Conservation (phyloP, 2,113 vertebrate species). For the Aegithalos caudatus region DNA sequence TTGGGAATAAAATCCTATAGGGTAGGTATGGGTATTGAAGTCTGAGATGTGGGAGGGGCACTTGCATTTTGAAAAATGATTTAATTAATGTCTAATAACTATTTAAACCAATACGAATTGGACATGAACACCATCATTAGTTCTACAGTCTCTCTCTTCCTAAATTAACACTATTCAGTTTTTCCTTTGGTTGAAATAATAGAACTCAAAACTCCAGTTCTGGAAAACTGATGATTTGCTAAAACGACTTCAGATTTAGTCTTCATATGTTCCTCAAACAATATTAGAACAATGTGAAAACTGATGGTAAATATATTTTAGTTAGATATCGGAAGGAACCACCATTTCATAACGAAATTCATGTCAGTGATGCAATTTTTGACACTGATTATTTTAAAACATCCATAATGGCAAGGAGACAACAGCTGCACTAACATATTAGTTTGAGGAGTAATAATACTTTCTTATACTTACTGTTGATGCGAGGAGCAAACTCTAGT, state of each 20-base stretch:
- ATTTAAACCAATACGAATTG: not conserved
- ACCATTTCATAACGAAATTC: not conserved
- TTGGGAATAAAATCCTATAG: not conserved
- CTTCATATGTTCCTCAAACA: not conserved
- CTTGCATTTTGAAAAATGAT: not conserved
- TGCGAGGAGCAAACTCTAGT: conserved; percentile 87
- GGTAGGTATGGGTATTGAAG: not conserved
- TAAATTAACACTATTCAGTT: not conserved
- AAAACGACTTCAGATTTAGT: not conserved
- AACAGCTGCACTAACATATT: not conserved
- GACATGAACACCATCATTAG: not conserved
- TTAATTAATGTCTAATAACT: too few relatives aligned
- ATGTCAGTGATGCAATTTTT: not conserved
- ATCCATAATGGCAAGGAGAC: not conserved
- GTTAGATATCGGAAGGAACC: not conserved
- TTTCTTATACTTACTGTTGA: conserved; percentile 81
- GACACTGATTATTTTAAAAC: not conserved
- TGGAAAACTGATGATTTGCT: not conserved
- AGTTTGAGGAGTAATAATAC: not conserved
- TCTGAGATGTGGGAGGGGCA: not conserved
- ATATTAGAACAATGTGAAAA: not conserved
- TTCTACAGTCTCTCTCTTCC: not conserved
- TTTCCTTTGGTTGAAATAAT: not conserved
- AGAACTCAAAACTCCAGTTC: not conserved
- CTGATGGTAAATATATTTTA: not conserved